Percentiles rank a stretch among this genome's conserved stretches.
Evolutionary conservation across 2,888 invertebrate genomes (phyloP).

Genomic region (Andrena minutula): DNA sequence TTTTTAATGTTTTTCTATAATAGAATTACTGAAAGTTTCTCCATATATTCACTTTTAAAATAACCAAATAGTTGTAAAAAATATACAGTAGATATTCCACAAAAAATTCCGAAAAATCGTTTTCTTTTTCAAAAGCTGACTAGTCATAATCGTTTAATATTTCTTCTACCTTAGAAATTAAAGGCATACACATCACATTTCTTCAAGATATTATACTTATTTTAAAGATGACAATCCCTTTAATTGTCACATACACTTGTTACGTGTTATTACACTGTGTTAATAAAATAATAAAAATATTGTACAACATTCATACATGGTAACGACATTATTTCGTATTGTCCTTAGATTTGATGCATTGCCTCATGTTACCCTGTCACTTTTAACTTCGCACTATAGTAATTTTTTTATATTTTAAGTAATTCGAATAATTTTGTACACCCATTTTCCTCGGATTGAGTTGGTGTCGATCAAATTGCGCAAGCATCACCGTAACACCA

Average conservation of each 20-base stretch:
- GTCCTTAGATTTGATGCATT: constrained; percentile 16
- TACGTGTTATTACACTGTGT: background rate
- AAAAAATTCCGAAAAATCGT: too few species aligned
- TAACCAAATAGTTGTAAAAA: too few species aligned
- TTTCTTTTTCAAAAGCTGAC: too few species aligned
- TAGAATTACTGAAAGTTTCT: too few species aligned
- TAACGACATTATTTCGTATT: constrained; percentile 3
- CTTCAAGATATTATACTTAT: constrained; percentile 5
- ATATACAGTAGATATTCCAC: too few species aligned
- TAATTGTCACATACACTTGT: constrained; percentile 17
- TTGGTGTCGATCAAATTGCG: constrained; percentile 10
- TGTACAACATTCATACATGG: constrained; percentile 24
- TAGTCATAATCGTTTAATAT: too few species aligned
- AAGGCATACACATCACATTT: constrained; percentile 4
- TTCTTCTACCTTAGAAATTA: background rate
- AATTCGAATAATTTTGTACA: constrained; percentile 10
- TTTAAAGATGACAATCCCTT: constrained; percentile 18
- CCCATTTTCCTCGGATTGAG: constrained; percentile 5
- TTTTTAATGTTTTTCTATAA: too few species aligned
- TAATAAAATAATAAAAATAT: constrained; percentile 13
- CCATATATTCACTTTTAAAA: too few species aligned
- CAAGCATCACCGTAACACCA: constrained; percentile 34
- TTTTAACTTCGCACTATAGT: background rate
- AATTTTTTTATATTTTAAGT: constrained; percentile 12
- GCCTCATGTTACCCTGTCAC: constrained; percentile 38